Evolutionary conservation across 2,797 vertebrate genomes (phyloP).

Genomic region (Rhabdomys pumilio): DNA sequence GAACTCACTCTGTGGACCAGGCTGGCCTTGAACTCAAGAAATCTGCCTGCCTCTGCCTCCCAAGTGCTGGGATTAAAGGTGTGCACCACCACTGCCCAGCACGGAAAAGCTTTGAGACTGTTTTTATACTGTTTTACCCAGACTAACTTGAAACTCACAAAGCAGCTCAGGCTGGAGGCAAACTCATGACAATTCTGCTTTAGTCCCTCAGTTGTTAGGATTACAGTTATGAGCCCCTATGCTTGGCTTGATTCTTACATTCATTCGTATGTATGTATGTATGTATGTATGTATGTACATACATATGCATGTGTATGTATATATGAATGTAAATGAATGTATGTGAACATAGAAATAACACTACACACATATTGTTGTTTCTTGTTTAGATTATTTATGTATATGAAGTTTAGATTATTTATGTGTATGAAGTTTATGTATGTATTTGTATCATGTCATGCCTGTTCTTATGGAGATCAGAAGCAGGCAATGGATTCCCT

Average conservation of each 20-base stretch:
- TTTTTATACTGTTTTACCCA: conserved; percentile 3
- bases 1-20: no score
- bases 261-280: neutral
- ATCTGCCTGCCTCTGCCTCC: no score
- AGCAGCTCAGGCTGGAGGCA: neutral
- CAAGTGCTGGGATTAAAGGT: no score
- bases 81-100: no score
- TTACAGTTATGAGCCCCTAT: neutral
- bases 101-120: conserved; percentile 30
- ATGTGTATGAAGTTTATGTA: neutral
- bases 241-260: neutral
- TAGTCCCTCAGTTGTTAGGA: neutral
- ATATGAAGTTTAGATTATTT: neutral
- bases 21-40: no score
- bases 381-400: neutral
- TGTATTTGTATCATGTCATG: neutral
- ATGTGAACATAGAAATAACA: neutral
- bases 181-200: neutral
- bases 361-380: neutral
- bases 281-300: neutral
- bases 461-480: neutral
- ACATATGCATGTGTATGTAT: no score
- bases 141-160: neutral
- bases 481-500: neutral
- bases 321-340: neutral